Evolutionary conservation across 23 tunicate genomes (phyloP).

Genomic region (Styela clava): DNA sequence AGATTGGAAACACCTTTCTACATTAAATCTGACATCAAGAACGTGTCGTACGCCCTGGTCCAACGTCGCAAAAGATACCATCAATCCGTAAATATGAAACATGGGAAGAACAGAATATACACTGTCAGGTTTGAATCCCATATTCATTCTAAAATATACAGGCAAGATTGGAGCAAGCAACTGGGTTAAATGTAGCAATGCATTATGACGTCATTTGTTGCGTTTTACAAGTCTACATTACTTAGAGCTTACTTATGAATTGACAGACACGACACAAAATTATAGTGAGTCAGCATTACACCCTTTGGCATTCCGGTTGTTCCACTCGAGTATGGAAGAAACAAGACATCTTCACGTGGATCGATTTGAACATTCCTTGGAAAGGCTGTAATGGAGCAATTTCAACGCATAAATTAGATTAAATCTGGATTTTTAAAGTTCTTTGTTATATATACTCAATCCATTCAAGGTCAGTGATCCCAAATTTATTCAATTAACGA

Average conservation of each 20-base stretch:
- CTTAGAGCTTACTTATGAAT: not conserved
- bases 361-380: slow-evolving; percentile 4
- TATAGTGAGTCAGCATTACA: slow-evolving; percentile 57
- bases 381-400: not conserved
- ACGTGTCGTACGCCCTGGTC: slow-evolving; percentile 41
- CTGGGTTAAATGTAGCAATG: not conserved
- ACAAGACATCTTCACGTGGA: slow-evolving; percentile 13
- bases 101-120: slow-evolving; percentile 37
- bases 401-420: not conserved
- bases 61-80: slow-evolving; percentile 5
- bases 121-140: slow-evolving; percentile 6
- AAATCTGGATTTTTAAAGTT: too few relatives aligned
- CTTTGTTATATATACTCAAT: too few relatives aligned
- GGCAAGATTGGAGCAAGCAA: not conserved
- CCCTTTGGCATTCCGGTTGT: slow-evolving; percentile 80
- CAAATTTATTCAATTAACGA: too few relatives aligned
- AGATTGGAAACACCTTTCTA: slow-evolving; percentile 23
- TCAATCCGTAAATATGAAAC: slow-evolving; percentile 55
- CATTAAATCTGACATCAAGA: slow-evolving; percentile 36
- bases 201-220: not conserved
- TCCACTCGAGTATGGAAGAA: slow-evolving; percentile 60
- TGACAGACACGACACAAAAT: slow-evolving; percentile 14
- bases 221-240: not conserved
- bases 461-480: too few relatives aligned
- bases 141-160: not conserved